These are phyloP conservation scores for Magallana nippona DNA, from an alignment of 2,888 invertebrate genomes.

Conservation along the genomic window DNA sequence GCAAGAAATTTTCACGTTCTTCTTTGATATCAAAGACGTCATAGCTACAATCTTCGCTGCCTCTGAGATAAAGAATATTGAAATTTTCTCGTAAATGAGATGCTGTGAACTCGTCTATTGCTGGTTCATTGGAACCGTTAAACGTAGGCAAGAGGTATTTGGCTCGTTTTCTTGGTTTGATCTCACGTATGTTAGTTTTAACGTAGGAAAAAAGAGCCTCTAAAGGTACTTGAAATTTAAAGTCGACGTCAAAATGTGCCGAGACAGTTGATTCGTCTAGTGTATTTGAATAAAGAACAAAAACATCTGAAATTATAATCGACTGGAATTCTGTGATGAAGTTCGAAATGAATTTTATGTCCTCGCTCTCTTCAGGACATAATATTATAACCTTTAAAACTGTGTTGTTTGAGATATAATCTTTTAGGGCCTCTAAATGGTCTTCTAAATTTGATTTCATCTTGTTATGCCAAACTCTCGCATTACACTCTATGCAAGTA, in stretches of 20 bases:
- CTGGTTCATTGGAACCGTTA: conserved; percentile 11
- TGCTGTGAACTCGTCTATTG: conserved; percentile 41
- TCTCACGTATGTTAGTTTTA: not conserved
- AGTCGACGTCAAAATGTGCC: not conserved
- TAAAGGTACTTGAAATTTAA: not conserved
- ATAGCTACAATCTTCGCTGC: conserved; percentile 27
- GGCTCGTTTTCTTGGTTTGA: not conserved
- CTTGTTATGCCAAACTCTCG: conserved; percentile 52
- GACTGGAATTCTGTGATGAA: conserved; percentile 37
- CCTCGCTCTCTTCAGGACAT: conserved; percentile 48
- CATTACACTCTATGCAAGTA: conserved; percentile 42
- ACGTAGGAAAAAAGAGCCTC: not conserved
- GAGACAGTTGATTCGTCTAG: not conserved
- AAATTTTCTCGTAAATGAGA: conserved; percentile 53
- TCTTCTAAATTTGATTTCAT: conserved; percentile 43
- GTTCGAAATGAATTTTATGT: conserved; percentile 21
- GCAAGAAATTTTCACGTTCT: conserved; percentile 59
- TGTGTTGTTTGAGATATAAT: conserved; percentile 55
- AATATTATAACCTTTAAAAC: conserved; percentile 51
- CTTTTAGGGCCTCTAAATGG: conserved; percentile 50
- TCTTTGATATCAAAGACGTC: conserved; percentile 48
- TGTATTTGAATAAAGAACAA: not conserved
- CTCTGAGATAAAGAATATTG: conserved; percentile 50
- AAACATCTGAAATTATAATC: conserved; percentile 35
- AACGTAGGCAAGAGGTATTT: conserved; percentile 48